Conservation (phyloP, 2,113 vertebrate species). For the Dolichotis patagonum region DNA sequence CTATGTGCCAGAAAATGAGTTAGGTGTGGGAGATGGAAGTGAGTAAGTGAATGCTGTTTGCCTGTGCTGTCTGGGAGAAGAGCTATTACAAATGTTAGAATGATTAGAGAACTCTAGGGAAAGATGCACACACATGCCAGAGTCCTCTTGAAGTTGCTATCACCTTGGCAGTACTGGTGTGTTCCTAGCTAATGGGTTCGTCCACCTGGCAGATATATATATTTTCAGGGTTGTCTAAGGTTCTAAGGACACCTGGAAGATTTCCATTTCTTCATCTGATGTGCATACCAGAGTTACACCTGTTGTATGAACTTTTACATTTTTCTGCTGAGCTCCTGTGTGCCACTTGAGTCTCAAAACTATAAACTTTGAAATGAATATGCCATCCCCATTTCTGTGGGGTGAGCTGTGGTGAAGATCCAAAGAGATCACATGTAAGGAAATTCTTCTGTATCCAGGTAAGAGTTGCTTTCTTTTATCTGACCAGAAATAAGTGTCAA, state of each 20-base stretch:
- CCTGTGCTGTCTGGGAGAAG: not conserved
- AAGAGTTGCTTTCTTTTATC: constrained; percentile 11
- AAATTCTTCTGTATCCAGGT: not conserved
- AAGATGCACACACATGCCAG: not conserved
- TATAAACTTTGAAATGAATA: not conserved
- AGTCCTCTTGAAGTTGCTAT: not conserved
- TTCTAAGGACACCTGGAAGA: constrained; percentile 54
- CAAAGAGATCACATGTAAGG: not conserved
- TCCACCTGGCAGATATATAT: not conserved
- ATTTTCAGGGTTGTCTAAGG: constrained; percentile 46
- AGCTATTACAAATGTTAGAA: not conserved
- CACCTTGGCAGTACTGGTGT: not conserved
- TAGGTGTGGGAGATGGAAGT: not conserved
- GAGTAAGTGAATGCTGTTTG: constrained; percentile 18
- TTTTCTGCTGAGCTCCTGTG: constrained; percentile 17
- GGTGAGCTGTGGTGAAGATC: not conserved
- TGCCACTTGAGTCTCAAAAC: constrained; percentile 18
- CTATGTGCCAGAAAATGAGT: not conserved
- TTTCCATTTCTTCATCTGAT: constrained; percentile 23
- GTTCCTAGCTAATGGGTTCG: constrained; percentile 22
- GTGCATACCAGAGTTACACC: constrained; percentile 13
- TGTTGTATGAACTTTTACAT: not conserved
- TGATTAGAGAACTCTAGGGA: not conserved
- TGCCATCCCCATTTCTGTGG: not conserved
- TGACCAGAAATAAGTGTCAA: not conserved